Evolutionary conservation across 2,888 invertebrate genomes (phyloP), one percentile per base, ranked within the genome.

Genomic region (Zaprionus obscuricornis): DNA sequence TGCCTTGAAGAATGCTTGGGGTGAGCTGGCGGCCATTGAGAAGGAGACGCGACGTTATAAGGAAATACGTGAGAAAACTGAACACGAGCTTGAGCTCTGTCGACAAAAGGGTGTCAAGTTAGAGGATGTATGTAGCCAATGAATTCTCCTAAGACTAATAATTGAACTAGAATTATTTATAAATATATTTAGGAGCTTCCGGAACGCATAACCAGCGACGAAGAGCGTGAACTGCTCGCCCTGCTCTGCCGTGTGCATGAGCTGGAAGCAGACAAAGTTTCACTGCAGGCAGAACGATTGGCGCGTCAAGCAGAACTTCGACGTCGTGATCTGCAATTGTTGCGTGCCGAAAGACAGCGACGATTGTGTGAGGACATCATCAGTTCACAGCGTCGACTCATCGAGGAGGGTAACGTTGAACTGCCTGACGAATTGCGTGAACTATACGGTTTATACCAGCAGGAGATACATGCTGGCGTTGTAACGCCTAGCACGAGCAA

Each of bases 171-270:
- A 4, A 1, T 0, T 2, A 0, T 5, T 17, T 0, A 0, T 2
- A 1, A 8, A 14, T 1, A 3, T 18, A 27, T 43, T 0, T 26
- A 89, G 96, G 95, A 96, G 91, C 91, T 98, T 58, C 96, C 97
- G 2, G 95, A 94, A 46, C 92, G 95, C 49, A 94, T 97, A 47
- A 95, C 94, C 86, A 96, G 95, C 62, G 95, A 96, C 46, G 97
- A 98, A 69, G 98, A 98, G 90, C 92, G 96, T 31, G 98, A 98
- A 88, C 93, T 98, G 51, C 69, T 88, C 56, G 94, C 95, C 14
- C 91, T 98, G 40, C 94, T 98, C 88, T 96, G 97, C 85, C 93
- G 96, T 71, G 97, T 98, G 27, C 98, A 98, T 88, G 96, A 97
- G 90, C 91, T 98, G 51, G 98, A 98, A 91, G 97, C 98, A 0